phyloP scores from a whole-genome alignment of 2,888 invertebrate genomes.

The Oeneis ivallda region DNA sequence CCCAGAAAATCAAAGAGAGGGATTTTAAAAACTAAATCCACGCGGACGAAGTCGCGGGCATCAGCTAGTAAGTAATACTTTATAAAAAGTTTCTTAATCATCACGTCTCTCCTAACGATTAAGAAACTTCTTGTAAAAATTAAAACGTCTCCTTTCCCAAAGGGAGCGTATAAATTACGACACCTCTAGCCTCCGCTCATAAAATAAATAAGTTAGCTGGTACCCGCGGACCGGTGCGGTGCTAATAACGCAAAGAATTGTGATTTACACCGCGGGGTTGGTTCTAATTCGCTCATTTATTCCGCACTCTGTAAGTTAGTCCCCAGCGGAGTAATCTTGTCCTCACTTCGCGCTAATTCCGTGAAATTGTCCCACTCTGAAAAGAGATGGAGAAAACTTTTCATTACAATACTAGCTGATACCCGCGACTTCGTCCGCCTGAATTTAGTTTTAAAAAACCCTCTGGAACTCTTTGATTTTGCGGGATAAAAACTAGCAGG shows the following conservation, averaged over 20 bases:
- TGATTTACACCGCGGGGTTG: slow-evolving; percentile 27
- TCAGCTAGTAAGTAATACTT: no score
- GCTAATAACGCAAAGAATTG: slow-evolving; percentile 35
- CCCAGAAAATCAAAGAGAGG: no score
- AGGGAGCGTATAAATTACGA: slow-evolving; percentile 11
- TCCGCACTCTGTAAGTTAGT: slow-evolving; percentile 35
- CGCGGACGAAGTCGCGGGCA: no score
- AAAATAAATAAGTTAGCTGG: slow-evolving; percentile 27
- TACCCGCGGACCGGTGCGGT: slow-evolving; percentile 12
- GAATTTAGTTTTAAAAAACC: no score
- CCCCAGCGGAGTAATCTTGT: slow-evolving; percentile 35
- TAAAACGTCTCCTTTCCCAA: slow-evolving; percentile 9
- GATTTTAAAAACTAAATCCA: no score
- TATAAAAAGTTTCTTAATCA: slow-evolving; percentile 15
- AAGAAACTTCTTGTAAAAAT: slow-evolving; percentile 1
- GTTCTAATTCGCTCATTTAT: slow-evolving; percentile 35
- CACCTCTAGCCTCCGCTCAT: slow-evolving; percentile 4
- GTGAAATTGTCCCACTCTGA: slow-evolving; percentile 33
- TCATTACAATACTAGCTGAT: background rate
- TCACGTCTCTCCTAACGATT: background rate
- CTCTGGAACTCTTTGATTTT: no score
- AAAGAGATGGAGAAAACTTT: slow-evolving; percentile 16
- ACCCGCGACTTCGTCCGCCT: no score
- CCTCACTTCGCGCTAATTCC: slow-evolving; percentile 26
- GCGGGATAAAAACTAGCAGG: no score